Conservation (phyloP, 2,113 vertebrate species). For the Oenanthe melanoleuca region DNA sequence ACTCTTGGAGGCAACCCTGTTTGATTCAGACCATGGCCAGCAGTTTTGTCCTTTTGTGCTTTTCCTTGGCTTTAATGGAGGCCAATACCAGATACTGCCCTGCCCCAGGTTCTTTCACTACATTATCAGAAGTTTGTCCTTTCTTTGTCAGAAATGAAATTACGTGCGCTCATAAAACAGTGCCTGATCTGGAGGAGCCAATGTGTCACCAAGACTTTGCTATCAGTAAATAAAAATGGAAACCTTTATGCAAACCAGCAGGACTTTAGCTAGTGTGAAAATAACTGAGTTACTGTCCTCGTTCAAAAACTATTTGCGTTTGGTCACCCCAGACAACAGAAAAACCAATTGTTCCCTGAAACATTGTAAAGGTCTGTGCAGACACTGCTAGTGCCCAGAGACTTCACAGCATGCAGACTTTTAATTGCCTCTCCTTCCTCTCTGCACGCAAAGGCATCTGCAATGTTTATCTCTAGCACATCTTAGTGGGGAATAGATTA, state of each 20-base stretch:
- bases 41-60: neutral
- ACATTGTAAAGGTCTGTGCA: neutral
- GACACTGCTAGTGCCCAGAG: neutral
- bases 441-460: neutral
- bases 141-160: neutral
- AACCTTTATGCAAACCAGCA: neutral
- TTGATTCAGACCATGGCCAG: neutral
- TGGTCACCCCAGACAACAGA: neutral
- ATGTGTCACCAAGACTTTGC: neutral
- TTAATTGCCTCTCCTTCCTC: slow-evolving; percentile 19
- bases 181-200: neutral
- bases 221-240: slow-evolving; percentile 9
- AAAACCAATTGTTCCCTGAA: neutral
- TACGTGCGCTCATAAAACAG: neutral
- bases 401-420: slow-evolving; percentile 28
- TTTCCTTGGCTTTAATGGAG: neutral
- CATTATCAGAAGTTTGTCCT: neutral
- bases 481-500: neutral
- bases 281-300: neutral
- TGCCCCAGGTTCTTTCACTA: neutral
- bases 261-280: neutral
- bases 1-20: neutral
- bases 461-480: neutral
- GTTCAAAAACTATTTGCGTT: neutral
- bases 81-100: neutral